Evolutionary conservation across 1,140 invertebrate genomes (phyloP).

Genomic region (Idris sp.): DNA sequence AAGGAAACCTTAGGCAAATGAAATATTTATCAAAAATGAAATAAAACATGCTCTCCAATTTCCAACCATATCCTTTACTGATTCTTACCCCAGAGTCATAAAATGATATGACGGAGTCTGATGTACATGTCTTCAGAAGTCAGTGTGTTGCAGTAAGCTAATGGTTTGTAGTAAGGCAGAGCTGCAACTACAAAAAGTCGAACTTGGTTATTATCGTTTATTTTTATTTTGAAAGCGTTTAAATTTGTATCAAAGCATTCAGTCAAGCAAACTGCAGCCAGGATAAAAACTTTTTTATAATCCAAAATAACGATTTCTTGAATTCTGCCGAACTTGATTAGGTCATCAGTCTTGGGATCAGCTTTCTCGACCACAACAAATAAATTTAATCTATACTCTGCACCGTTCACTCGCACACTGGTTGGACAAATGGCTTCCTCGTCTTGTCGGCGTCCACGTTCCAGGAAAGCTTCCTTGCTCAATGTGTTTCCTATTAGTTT

Average conservation of each 20-base stretch:
- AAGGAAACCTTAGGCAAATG: no score
- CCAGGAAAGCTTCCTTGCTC: conserved; percentile 23
- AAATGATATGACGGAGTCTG: conserved; percentile 26
- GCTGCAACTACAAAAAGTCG: conserved; percentile 5
- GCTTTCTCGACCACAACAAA: conserved; percentile 25
- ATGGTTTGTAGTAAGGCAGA: conserved; percentile 25
- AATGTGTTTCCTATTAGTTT: conserved; percentile 5
- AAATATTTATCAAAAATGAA: no score
- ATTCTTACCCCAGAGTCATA: conserved; percentile 8
- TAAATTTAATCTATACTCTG: conserved; percentile 39
- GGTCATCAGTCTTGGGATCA: conserved; percentile 14
- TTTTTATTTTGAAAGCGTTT: conserved; percentile 20
- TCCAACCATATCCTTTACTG: neutral
- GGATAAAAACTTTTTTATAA: conserved; percentile 5
- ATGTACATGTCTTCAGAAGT: conserved; percentile 10
- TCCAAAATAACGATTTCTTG: conserved; percentile 13
- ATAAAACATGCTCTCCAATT: no score
- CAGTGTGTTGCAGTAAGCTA: conserved; percentile 12
- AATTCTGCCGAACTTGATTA: conserved; percentile 10
- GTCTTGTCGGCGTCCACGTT: conserved; percentile 20
- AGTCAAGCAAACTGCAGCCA: conserved; percentile 1
- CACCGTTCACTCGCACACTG: conserved; percentile 27
- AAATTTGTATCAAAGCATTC: conserved; percentile 5
- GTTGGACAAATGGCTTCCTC: conserved; percentile 31
- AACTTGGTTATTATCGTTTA: neutral